phyloP scores from a whole-genome alignment of 1,140 invertebrate genomes.

The Orchestia grillus region DNA sequence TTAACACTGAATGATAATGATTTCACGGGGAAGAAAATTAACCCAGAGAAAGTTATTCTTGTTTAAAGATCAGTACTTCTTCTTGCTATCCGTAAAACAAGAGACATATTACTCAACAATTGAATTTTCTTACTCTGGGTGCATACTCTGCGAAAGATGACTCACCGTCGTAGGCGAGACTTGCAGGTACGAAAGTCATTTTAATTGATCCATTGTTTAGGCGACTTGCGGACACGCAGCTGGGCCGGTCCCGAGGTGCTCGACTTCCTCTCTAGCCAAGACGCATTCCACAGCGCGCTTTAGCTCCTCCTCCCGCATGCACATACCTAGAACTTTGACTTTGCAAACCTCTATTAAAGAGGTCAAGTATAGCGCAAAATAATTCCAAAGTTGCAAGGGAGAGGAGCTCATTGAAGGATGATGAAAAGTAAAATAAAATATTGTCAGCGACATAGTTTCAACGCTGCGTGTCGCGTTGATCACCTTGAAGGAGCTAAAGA shows the following conservation, averaged over 20 bases:
- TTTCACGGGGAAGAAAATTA: not conserved
- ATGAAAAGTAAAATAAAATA: not conserved
- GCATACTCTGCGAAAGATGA: not conserved
- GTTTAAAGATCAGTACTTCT: not conserved
- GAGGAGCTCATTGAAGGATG: too few species aligned
- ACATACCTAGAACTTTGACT: not conserved
- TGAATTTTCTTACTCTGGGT: not conserved
- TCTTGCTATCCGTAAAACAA: not conserved
- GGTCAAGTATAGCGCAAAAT: too few species aligned
- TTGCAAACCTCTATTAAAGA: not conserved
- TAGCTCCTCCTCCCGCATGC: not conserved
- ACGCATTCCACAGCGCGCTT: not conserved
- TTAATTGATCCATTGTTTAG: not conserved
- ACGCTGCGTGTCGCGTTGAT: not conserved
- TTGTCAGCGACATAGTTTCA: not conserved
- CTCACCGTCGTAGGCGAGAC: not conserved
- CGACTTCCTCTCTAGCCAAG: not conserved
- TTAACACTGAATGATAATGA: not conserved
- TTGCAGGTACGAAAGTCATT: not conserved
- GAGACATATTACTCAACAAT: not conserved
- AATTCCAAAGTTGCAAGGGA: too few species aligned
- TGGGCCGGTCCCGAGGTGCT: not conserved
- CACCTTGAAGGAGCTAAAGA: not conserved
- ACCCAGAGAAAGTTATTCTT: not conserved
- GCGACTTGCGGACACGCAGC: not conserved